A percentile compares a stretch with the other conserved stretches of the same genome.
Evolutionary conservation across 1,140 invertebrate genomes (phyloP).

Genomic region (Patella vulgata): DNA sequence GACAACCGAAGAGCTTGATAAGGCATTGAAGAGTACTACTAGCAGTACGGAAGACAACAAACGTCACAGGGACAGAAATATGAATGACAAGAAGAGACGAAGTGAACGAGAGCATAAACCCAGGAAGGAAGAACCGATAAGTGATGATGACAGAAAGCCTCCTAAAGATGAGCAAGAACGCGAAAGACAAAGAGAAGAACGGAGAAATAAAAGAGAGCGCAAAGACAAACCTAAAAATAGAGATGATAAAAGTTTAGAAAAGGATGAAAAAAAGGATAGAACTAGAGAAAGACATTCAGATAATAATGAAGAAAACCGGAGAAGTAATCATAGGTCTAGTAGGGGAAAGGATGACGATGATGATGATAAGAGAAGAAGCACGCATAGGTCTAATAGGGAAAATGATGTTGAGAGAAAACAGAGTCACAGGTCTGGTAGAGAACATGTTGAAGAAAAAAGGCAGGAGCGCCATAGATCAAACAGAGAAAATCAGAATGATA

Average conservation of each 20-base stretch:
- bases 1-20: not conserved
- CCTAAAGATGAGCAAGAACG: not conserved
- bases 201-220: not conserved
- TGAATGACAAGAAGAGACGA: not conserved
- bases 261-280: not conserved
- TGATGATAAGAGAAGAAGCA: not conserved
- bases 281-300: not conserved
- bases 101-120: not conserved
- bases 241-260: not conserved
- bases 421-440: not conserved
- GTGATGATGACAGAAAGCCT: not conserved
- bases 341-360: constrained; percentile 2
- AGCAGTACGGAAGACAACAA: not conserved
- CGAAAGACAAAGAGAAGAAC: not conserved
- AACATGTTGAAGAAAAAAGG: not conserved
- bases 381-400: not conserved
- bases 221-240: constrained; percentile 4
- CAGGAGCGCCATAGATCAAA: not conserved
- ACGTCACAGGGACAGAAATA: not conserved
- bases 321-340: not conserved
- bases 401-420: not conserved
- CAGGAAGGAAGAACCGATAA: not conserved
- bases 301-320: not conserved
- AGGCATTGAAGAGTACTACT: not conserved
- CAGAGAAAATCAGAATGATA: not conserved